Conservation (phyloP, 1,140 invertebrate genomes). For the Octopus sinensis region DNA sequence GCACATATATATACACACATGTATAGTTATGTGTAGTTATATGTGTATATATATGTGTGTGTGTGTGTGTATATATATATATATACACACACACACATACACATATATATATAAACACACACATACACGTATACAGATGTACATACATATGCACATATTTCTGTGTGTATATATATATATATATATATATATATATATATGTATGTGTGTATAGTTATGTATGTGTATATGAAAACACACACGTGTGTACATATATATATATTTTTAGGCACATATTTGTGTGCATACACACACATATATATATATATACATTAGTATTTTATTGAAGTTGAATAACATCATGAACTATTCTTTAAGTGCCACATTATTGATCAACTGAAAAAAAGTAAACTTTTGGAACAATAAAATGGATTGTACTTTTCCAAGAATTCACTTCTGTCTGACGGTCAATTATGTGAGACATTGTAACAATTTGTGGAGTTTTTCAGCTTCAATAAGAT, state of each 20-base stretch:
- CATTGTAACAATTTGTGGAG: too few relatives aligned
- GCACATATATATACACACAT: not conserved
- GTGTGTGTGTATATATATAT: not conserved
- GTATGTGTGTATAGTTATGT: not conserved
- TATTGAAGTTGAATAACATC: not conserved
- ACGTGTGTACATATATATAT: not conserved
- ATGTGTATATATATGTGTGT: not conserved
- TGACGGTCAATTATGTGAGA: too few relatives aligned
- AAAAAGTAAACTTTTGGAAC: too few relatives aligned
- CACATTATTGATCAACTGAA: too few relatives aligned
- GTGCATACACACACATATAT: not conserved
- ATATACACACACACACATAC: not conserved
- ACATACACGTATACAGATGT: not conserved
- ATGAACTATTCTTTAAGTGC: too few relatives aligned
- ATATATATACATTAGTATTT: not conserved
- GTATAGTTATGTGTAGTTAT: not conserved
- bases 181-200: not conserved
- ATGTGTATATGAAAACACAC: not conserved
- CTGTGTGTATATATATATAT: not conserved
- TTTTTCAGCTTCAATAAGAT: too few relatives aligned
- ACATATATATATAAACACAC: not conserved
- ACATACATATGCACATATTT: not conserved
- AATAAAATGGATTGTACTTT: too few relatives aligned
- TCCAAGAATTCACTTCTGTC: too few relatives aligned
- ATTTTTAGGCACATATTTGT: not conserved